Percentiles rank a stretch among this genome's conserved stretches.
Evolutionary conservation across 1,140 invertebrate genomes (phyloP).

Genomic region (Ctenoplectra terminalis): DNA sequence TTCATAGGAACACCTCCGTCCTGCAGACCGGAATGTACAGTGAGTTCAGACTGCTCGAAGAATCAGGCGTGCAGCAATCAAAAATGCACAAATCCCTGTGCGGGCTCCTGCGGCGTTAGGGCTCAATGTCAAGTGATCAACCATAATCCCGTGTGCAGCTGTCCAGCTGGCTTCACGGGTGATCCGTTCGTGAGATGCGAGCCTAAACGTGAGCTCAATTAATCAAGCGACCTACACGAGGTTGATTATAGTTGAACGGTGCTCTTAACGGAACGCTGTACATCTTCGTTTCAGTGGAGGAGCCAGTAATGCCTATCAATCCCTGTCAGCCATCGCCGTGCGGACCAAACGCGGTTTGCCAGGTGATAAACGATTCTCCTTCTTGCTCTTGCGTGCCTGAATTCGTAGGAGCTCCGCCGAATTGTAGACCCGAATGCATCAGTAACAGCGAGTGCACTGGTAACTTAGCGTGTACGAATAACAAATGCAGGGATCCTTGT

Average conservation of each 20-base stretch:
- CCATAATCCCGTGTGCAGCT: constrained; percentile 91
- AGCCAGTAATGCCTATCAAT: constrained; percentile 72
- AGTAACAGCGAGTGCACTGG: constrained; percentile 83
- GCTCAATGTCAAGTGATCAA: constrained; percentile 88
- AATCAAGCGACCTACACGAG: not conserved
- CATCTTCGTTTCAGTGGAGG: constrained; percentile 22
- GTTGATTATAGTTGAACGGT: not conserved
- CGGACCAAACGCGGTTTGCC: constrained; percentile 88
- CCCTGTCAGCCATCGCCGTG: constrained; percentile 88
- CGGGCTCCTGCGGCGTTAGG: constrained; percentile 86
- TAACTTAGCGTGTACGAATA: constrained; percentile 83
- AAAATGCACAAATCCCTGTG: constrained; percentile 88
- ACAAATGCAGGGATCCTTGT: constrained; percentile 85
- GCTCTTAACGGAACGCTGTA: not conserved
- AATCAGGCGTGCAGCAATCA: constrained; percentile 86
- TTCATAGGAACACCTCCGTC: constrained; percentile 88
- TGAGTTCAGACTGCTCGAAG: constrained; percentile 87
- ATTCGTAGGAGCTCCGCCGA: constrained; percentile 81
- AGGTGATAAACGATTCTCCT: constrained; percentile 83
- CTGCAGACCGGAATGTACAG: constrained; percentile 88
- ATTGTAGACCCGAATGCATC: constrained; percentile 84
- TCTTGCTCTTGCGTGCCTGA: constrained; percentile 85
- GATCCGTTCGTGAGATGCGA: constrained; percentile 86
- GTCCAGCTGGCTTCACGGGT: constrained; percentile 85
- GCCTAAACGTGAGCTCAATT: constrained; percentile 65